A percentile compares a stretch with the other conserved stretches of the same genome.
Evolutionary conservation across 2,797 vertebrate species (phyloP).

Genomic region (Sebastes baramenuke): DNA sequence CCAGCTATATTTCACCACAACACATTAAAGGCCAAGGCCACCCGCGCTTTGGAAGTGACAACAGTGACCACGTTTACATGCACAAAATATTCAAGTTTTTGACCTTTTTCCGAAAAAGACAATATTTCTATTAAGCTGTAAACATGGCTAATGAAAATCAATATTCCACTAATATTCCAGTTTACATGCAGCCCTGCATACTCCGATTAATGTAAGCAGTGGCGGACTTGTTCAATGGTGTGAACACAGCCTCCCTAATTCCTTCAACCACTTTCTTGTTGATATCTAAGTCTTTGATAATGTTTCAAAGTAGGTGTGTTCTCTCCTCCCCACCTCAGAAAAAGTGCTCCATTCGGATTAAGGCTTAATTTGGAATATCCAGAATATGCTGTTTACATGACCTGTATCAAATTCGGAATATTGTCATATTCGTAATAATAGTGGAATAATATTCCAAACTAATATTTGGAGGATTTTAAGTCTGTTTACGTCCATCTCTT

Average conservation of each 20-base stretch:
- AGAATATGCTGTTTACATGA: not conserved
- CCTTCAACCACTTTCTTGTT: not conserved
- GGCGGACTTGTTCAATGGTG: not conserved
- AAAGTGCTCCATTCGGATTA: not conserved
- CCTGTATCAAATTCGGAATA: not conserved
- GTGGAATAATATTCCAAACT: not conserved
- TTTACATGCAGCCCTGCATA: not conserved
- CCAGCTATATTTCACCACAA: not conserved
- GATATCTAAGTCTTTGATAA: too few species aligned
- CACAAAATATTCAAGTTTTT: too few species aligned
- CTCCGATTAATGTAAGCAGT: not conserved
- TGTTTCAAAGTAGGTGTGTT: too few species aligned
- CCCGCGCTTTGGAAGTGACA: not conserved
- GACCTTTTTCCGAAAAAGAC: not conserved
- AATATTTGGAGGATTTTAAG: too few species aligned
- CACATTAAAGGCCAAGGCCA: not conserved
- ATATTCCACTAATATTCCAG: not conserved
- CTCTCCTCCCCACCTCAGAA: too few species aligned
- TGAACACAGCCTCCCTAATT: not conserved
- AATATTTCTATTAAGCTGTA: not conserved
- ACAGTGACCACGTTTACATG: not conserved
- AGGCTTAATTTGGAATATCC: not conserved
- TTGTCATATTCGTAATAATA: not conserved
- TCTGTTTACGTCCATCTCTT: too few species aligned
- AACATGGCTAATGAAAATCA: not conserved